phyloP scores from a whole-genome alignment of 2,113 vertebrate genomes.

The Calidris pugnax region DNA sequence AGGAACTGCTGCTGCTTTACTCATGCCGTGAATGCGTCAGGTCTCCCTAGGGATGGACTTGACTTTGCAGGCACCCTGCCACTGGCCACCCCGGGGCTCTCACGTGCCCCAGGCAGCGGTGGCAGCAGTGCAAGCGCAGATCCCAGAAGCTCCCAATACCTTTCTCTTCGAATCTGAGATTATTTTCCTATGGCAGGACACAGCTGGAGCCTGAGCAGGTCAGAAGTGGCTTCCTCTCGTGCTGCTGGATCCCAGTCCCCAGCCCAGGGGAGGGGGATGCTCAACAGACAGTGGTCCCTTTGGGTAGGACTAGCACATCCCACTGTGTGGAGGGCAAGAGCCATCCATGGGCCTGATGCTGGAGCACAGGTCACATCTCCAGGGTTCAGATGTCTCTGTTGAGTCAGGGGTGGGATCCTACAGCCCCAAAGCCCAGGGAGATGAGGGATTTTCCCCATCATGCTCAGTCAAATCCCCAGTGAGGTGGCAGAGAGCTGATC shows the following conservation, averaged over 20 bases:
- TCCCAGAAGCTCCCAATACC: background rate
- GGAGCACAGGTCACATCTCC: background rate
- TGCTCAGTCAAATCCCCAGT: background rate
- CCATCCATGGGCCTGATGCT: rapidly evolving
- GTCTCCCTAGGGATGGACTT: background rate
- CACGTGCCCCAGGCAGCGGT: rapidly evolving
- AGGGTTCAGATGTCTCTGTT: background rate
- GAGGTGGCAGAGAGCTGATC: background rate
- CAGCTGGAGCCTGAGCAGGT: background rate
- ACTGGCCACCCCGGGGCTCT: background rate
- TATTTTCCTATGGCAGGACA: background rate
- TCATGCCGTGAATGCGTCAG: background rate
- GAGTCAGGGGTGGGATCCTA: background rate
- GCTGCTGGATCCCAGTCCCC: background rate
- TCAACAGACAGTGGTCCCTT: background rate
- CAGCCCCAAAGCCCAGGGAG: background rate
- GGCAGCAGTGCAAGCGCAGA: background rate
- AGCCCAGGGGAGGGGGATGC: background rate
- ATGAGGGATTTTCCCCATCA: rapidly evolving
- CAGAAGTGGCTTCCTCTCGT: background rate
- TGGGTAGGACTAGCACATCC: background rate
- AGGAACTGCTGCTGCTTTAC: background rate
- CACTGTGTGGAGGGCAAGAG: rapidly evolving
- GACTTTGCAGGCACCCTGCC: background rate
- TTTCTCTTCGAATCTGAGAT: background rate